Percentiles rank a stretch among this genome's conserved stretches.
These are phyloP conservation scores for Lepidothrix coronata DNA, from an alignment of 2,113 vertebrate species.

Conservation along the genomic window DNA sequence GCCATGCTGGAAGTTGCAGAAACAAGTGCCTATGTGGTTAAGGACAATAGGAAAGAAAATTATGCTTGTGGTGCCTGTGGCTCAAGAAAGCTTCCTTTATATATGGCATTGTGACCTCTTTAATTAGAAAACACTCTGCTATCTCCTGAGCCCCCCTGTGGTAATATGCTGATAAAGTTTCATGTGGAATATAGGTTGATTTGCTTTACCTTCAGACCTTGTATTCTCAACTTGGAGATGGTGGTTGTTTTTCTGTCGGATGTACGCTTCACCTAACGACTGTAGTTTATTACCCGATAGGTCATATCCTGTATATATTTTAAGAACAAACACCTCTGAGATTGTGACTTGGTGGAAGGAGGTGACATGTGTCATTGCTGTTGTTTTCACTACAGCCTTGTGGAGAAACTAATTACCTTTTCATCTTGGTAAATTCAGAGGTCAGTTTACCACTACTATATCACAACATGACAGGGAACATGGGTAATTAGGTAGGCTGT, in stretches of 20 bases:
- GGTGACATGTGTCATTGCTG: slow-evolving; percentile 79
- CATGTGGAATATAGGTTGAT: slow-evolving; percentile 58
- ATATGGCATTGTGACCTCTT: neutral
- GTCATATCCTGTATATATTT: slow-evolving; percentile 78
- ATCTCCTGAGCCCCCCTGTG: slow-evolving; percentile 25
- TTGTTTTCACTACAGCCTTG: slow-evolving; percentile 81
- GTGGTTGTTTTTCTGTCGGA: slow-evolving; percentile 73
- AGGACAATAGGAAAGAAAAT: neutral
- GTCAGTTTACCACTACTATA: slow-evolving; percentile 85
- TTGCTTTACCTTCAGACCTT: slow-evolving; percentile 68
- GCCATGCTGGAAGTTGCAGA: neutral
- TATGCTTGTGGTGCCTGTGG: neutral
- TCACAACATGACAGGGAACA: slow-evolving; percentile 85
- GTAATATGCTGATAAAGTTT: slow-evolving; percentile 50
- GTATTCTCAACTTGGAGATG: slow-evolving; percentile 64
- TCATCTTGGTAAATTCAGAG: slow-evolving; percentile 88
- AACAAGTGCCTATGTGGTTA: neutral
- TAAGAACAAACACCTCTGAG: slow-evolving; percentile 77
- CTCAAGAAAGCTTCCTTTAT: neutral
- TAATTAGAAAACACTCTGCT: slow-evolving; percentile 54
- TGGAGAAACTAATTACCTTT: slow-evolving; percentile 92
- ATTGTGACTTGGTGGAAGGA: slow-evolving; percentile 78
- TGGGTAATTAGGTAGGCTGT: slow-evolving; percentile 87
- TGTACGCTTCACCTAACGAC: slow-evolving; percentile 71
- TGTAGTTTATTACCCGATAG: slow-evolving; percentile 77